These are phyloP conservation scores for Mesoclemmys tuberculata DNA, from an alignment of 2,113 vertebrate species.

Conservation along the genomic window DNA sequence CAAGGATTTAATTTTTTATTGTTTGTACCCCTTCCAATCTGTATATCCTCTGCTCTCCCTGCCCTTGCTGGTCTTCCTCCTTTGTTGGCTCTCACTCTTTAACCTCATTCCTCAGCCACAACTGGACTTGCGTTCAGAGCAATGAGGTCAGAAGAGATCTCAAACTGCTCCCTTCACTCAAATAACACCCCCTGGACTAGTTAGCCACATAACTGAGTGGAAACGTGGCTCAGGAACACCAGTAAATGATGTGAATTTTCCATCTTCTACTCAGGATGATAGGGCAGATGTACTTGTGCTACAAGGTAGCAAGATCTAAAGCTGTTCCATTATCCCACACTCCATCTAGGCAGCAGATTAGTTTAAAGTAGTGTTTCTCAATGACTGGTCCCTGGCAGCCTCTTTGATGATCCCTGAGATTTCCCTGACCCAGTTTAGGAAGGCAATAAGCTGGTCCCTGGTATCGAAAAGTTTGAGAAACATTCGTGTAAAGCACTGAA, in stretches of 20 bases:
- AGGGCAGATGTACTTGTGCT: rapidly evolving
- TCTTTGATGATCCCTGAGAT: too few relatives aligned
- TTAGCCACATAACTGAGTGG: rapidly evolving
- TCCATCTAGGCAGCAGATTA: background rate
- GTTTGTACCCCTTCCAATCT: too few relatives aligned
- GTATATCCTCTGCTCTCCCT: rapidly evolving
- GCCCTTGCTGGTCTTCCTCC: background rate
- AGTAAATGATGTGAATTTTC: background rate
- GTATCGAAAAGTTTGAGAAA: too few relatives aligned
- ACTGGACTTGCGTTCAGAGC: background rate
- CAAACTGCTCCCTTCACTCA: background rate
- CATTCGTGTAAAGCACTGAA: rapidly evolving
- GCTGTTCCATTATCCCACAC: background rate
- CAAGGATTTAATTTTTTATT: background rate
- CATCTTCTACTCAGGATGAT: background rate
- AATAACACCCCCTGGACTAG: rapidly evolving
- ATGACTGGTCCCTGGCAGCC: too few relatives aligned
- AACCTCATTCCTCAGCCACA: background rate
- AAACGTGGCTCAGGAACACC: background rate
- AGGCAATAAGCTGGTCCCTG: too few relatives aligned
- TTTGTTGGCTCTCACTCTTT: background rate
- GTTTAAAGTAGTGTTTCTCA: background rate
- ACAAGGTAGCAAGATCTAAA: rapidly evolving
- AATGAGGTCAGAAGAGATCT: rapidly evolving
- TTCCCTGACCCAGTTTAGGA: too few relatives aligned